Conservation (phyloP, 2,888 invertebrate genomes). For the Agonopterix arenella region DNA sequence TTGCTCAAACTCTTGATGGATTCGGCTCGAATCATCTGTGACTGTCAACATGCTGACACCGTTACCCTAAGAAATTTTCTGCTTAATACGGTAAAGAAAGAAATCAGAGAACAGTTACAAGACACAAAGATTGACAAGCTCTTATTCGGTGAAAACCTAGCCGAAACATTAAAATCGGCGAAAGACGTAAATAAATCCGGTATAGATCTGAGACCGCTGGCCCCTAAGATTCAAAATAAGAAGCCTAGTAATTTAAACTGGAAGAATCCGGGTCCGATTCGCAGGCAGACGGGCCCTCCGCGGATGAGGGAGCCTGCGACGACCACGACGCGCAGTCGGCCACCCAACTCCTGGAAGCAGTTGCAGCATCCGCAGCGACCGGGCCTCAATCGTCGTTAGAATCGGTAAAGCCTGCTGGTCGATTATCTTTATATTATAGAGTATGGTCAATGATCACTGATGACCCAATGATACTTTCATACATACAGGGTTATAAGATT, state of each 20-base stretch:
- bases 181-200: conserved; percentile 11
- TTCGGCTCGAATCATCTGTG: conserved; percentile 8
- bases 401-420: no score
- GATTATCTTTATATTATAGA: no score
- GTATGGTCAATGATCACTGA: no score
- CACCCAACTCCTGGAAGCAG: conserved; percentile 1
- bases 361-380: conserved; percentile 6
- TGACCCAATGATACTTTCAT: no score
- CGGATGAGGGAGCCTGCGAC: no score
- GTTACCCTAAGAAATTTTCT: conserved; percentile 11
- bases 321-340: conserved; percentile 4
- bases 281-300: no score
- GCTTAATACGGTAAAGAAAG: conserved; percentile 12
- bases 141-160: conserved; percentile 13
- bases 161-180: conserved; percentile 15
- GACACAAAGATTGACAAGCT: conserved; percentile 13
- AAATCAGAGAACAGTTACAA: conserved; percentile 15
- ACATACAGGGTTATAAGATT: no score
- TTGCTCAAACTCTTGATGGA: no score
- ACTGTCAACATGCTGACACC: conserved; percentile 13
- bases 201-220: neutral
- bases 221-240: neutral
- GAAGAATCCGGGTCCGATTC: conserved; percentile 3
- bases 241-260: conserved; percentile 8
- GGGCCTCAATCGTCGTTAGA: conserved; percentile 6